Conservation (phyloP, 30 jellyfish, hydroid and myxozoan species). For the Chrysaora quinquecirrha region DNA sequence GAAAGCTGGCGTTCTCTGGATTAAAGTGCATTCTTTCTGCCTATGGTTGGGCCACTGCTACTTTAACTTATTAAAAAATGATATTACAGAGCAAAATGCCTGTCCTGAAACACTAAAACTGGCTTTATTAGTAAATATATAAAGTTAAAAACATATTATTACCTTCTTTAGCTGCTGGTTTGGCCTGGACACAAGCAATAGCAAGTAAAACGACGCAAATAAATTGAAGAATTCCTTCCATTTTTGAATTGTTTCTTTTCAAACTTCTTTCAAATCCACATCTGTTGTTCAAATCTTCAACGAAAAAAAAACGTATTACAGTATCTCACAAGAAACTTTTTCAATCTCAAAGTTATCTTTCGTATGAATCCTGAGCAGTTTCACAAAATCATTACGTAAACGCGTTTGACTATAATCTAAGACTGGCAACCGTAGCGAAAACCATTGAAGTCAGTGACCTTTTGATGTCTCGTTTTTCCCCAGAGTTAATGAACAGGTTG, state of each 20-base stretch:
- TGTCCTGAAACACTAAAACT: no score
- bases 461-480: constrained; percentile 42
- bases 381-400: constrained; percentile 49
- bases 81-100: no score
- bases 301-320: neutral
- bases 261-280: neutral
- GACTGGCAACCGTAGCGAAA: constrained; percentile 59
- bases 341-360: neutral
- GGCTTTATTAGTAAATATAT: neutral
- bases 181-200: constrained; percentile 20
- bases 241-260: neutral
- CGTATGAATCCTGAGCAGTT: neutral
- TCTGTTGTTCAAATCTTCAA: neutral
- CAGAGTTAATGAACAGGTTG: constrained; percentile 53
- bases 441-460: constrained; percentile 58
- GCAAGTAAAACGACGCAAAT: constrained; percentile 22
- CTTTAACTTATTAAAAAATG: no score
- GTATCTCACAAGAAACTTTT: no score
- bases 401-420: constrained; percentile 24
- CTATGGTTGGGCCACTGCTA: no score
- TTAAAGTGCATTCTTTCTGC: neutral
- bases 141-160: neutral
- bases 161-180: constrained; percentile 59
- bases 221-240: constrained; percentile 14
- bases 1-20: neutral